These are phyloP conservation scores for Sorex fumeus DNA, from an alignment of 2,113 vertebrate species.

Conservation along the genomic window DNA sequence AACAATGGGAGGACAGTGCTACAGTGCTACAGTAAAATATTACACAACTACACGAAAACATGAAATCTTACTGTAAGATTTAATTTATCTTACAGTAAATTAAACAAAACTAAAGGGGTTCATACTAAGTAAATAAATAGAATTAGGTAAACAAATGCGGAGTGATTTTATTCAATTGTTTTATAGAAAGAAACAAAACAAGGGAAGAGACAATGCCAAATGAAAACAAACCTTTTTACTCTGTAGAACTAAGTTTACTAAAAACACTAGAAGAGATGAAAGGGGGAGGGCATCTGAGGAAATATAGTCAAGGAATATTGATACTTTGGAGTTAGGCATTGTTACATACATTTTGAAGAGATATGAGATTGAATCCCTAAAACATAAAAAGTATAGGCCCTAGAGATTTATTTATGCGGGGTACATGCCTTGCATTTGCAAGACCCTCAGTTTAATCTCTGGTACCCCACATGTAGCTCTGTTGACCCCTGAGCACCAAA, in stretches of 20 bases:
- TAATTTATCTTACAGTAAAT: too few relatives aligned
- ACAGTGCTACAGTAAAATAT: too few relatives aligned
- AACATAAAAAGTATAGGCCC: not conserved
- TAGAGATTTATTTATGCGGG: too few relatives aligned
- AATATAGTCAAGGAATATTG: not conserved
- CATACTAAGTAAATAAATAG: not conserved
- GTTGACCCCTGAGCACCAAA: too few relatives aligned
- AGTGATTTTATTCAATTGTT: not conserved
- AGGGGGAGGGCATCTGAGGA: not conserved
- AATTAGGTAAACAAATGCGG: not conserved
- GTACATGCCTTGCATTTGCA: too few relatives aligned
- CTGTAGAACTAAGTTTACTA: not conserved
- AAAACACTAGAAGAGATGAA: not conserved
- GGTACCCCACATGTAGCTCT: too few relatives aligned
- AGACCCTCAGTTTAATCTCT: too few relatives aligned
- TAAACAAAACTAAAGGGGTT: not conserved
- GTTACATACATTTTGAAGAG: not conserved
- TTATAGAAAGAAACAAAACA: not conserved
- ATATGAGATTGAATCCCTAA: not conserved
- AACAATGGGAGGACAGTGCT: too few relatives aligned
- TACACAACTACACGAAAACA: too few relatives aligned
- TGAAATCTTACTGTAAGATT: too few relatives aligned
- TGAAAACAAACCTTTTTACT: not conserved
- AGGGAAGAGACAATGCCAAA: not conserved
- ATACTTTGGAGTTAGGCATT: not conserved